Evolutionary conservation across 2,113 vertebrate genomes (phyloP).

Genomic region (Vulpes ferrilata): DNA sequence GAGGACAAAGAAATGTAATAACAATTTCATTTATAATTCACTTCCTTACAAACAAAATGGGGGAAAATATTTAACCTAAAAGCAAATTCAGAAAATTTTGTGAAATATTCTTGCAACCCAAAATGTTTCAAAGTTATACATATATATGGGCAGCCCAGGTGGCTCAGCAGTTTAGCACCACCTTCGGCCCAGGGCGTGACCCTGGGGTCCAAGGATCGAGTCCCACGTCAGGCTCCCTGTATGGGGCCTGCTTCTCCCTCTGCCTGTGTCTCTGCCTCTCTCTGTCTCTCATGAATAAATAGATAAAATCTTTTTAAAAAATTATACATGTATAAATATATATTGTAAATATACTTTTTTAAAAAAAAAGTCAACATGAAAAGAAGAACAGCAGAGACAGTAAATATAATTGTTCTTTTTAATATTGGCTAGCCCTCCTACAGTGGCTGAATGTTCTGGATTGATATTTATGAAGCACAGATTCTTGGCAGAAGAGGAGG

Average conservation of each 20-base stretch:
- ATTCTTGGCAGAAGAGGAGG: conserved; percentile 62
- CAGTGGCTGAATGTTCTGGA: conserved; percentile 48
- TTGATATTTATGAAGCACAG: conserved; percentile 59
- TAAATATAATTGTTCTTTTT: conserved; percentile 36
- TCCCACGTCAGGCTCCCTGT: no score
- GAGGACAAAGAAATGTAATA: neutral
- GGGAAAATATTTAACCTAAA: neutral
- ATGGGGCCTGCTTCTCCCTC: no score
- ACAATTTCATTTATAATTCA: conserved; percentile 54
- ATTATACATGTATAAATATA: neutral
- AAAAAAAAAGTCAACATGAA: neutral
- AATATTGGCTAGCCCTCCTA: conserved; percentile 34
- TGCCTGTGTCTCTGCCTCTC: no score
- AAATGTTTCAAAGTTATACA: neutral
- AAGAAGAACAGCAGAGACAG: conserved; percentile 6
- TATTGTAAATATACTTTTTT: neutral
- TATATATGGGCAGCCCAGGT: no score
- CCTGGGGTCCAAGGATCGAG: no score
- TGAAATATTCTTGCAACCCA: conserved; percentile 44
- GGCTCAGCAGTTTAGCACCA: no score
- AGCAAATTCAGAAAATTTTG: conserved; percentile 37
- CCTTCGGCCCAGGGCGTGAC: no score
- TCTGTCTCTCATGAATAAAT: no score
- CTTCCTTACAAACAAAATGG: conserved; percentile 2
- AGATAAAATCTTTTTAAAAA: neutral